These are phyloP conservation scores for Globodera rostochiensis DNA, from an alignment of 1,140 invertebrate genomes.

Conservation along the genomic window DNA sequence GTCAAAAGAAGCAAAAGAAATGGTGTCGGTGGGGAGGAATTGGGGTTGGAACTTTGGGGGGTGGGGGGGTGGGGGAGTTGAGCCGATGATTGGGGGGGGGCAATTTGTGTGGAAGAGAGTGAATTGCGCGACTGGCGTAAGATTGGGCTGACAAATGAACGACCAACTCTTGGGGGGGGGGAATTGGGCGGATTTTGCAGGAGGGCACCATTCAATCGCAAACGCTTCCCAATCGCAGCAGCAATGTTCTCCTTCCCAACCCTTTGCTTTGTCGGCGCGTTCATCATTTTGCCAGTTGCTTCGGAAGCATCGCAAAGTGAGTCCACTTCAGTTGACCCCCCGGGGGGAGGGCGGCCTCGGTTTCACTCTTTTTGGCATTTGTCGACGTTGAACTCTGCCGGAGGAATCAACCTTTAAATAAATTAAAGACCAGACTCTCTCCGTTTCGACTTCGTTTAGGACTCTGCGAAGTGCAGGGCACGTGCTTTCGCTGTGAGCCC, in stretches of 20 bases:
- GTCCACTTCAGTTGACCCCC: neutral
- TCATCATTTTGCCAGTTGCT: neutral
- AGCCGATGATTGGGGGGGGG: neutral
- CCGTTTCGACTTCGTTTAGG: constrained; percentile 13
- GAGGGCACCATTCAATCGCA: neutral
- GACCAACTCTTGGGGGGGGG: neutral
- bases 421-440: neutral
- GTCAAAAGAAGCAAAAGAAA: neutral
- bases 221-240: neutral
- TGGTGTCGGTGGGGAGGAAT: neutral
- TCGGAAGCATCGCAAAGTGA: neutral
- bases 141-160: neutral
- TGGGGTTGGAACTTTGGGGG: neutral
- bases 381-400: neutral
- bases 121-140: neutral
- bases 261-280: neutral
- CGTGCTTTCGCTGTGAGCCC: constrained; percentile 31
- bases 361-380: neutral
- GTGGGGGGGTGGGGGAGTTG: neutral
- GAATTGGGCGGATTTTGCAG: neutral
- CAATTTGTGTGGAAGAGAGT: neutral
- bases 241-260: neutral
- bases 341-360: neutral
- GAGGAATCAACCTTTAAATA: neutral
- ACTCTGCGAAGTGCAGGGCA: constrained; percentile 44